Conservation (phyloP, 2,797 vertebrate genomes). For the Pyrocephalus nanus region DNA sequence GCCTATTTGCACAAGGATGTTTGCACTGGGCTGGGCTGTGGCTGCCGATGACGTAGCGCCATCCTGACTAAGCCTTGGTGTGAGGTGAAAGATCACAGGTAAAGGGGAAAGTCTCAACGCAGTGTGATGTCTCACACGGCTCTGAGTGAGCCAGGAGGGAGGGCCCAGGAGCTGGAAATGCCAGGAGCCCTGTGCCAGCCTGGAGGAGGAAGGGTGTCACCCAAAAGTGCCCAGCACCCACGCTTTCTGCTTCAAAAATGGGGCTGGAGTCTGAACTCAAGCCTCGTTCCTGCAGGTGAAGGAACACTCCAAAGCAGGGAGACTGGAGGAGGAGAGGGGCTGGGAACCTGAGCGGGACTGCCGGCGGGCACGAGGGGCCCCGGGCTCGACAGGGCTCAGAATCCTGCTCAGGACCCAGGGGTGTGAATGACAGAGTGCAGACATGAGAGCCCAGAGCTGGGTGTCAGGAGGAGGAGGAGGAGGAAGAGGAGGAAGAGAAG, state of each 20-base stretch:
- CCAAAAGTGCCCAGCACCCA: not conserved
- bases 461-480: not conserved
- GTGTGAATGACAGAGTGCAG: slow-evolving; percentile 11
- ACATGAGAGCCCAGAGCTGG: slow-evolving; percentile 1
- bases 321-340: not conserved
- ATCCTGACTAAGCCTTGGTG: slow-evolving; percentile 5
- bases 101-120: not conserved
- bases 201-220: not conserved
- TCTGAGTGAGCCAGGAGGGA: not conserved
- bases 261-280: not conserved
- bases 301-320: not conserved
- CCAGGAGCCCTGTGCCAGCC: not conserved
- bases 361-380: not conserved
- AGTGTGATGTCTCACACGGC: not conserved
- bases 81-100: not conserved
- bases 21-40: not conserved
- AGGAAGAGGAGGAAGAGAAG: not conserved
- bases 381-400: fast-evolving
- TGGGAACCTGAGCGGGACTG: not conserved
- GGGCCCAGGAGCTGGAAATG: not conserved
- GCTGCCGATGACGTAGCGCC: not conserved
- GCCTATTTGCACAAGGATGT: slow-evolving; percentile 30
- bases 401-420: not conserved
- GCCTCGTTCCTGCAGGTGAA: not conserved
- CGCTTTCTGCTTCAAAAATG: not conserved